Conservation (phyloP, 64 coral and sea anemone genomes). For the Actinia tenebrosa region DNA sequence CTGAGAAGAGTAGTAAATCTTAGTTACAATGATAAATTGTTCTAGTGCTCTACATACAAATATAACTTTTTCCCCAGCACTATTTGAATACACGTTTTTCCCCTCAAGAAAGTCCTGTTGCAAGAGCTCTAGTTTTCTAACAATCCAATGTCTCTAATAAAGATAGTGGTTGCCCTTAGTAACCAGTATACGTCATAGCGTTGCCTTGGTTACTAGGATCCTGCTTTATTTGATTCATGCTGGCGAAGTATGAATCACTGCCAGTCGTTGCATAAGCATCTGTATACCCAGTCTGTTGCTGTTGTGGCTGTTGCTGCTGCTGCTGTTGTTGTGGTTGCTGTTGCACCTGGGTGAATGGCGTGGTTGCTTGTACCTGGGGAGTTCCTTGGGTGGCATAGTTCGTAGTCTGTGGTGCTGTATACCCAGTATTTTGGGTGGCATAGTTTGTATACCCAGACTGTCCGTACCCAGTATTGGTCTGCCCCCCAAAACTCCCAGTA, state of each 20-base stretch:
- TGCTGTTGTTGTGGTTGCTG: conserved; percentile 63
- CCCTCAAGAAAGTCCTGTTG: not conserved
- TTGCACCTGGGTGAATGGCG: conserved; percentile 46
- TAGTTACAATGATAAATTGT: not conserved
- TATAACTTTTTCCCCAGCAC: not conserved
- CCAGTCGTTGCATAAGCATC: conserved; percentile 50
- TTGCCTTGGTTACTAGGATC: conserved; percentile 24
- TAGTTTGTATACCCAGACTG: conserved; percentile 37
- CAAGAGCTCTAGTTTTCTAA: not conserved
- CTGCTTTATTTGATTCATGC: conserved; percentile 77
- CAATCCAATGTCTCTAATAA: not conserved
- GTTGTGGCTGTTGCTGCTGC: conserved; percentile 49
- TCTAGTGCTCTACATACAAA: not conserved
- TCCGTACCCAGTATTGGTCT: conserved; percentile 32
- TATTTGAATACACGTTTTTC: not conserved
- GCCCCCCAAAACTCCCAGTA: conserved; percentile 66
- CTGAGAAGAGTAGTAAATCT: not conserved
- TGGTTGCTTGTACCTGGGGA: conserved; percentile 32
- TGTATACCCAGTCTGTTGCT: conserved; percentile 44
- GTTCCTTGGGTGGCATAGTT: conserved; percentile 42
- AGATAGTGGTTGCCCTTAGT: not conserved
- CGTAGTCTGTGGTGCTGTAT: conserved; percentile 29
- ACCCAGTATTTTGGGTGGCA: conserved; percentile 39
- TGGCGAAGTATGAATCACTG: conserved; percentile 67
- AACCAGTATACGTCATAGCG: conserved; percentile 5